phyloP scores from a whole-genome alignment of 1,140 invertebrate species.

The Drosophila neocordata region DNA sequence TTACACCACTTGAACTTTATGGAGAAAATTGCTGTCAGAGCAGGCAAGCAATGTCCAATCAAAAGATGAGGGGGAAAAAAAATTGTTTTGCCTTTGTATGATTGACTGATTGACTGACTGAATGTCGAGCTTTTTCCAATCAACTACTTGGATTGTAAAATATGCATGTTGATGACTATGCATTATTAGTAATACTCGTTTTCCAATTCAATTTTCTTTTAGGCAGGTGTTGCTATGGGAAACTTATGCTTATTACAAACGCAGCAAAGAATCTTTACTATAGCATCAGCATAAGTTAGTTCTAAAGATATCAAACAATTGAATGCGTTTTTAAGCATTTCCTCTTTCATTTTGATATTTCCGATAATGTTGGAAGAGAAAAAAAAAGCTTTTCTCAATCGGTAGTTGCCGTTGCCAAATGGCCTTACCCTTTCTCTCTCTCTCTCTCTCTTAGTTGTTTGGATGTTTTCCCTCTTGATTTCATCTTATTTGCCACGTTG shows the following conservation, averaged over 20 bases:
- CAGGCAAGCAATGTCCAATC: constrained; percentile 51
- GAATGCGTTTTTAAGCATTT: background rate
- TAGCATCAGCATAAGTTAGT: background rate
- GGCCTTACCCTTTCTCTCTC: background rate
- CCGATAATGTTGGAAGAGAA: background rate
- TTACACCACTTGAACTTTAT: constrained; percentile 44
- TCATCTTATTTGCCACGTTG: constrained; percentile 40
- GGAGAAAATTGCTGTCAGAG: constrained; percentile 50
- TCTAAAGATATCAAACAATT: background rate
- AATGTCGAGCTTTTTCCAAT: constrained; percentile 37
- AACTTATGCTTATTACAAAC: constrained; percentile 1
- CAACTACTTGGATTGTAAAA: constrained; percentile 27
- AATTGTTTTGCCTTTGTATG: constrained; percentile 46
- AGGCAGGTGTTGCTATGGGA: constrained; percentile 34
- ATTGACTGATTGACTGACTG: constrained; percentile 37
- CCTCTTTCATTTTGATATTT: background rate
- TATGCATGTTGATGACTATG: constrained; percentile 14
- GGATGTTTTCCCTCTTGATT: constrained; percentile 9
- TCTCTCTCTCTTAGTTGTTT: no score
- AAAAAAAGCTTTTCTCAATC: background rate
- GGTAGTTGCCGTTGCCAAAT: background rate
- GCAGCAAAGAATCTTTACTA: background rate
- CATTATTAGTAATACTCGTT: constrained; percentile 41
- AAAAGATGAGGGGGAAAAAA: constrained; percentile 48
- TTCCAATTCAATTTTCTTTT: constrained; percentile 29